Base-by-base conservation (phyloP, 2,888 invertebrate genomes). In the Ethmia dodecea region DNA sequence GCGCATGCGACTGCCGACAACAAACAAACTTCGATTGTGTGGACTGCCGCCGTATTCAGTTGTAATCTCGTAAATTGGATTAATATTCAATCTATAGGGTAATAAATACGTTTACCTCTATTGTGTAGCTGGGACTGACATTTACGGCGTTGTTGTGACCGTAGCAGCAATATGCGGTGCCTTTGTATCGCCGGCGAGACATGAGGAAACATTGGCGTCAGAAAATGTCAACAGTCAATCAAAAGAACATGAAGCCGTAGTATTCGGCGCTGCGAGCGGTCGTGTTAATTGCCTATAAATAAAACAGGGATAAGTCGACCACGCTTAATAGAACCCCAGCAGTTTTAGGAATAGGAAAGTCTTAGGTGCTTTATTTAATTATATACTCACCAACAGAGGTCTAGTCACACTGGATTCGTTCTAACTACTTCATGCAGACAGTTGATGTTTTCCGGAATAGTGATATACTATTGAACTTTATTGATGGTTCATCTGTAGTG, bases 181-280 rank as follows among this genome's bases (percentile, higher is more conserved):
- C 31, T 38, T 34, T 44, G 33, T 40, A 33, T 31, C 31, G 33
- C 16, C 33, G 37, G 30, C 40, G 31, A 33, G 40, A 37, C 42
- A 20, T 35, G 40, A 38, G 39, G 38, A 54, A 54, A 49, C 43
- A 35, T 43, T 44, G 47, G 43, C 49, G 47, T 53, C 52, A 43
- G 47, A 49, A 62, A 66, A 68, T 73, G 73, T 77, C 75, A 75
- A 67, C 74, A 71, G 68, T 66, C 71, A 63, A 77, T 77, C 69
- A 75, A 73, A 73, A 59, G 54, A 52, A 60, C 67, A 60, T 56
- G 55, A 60, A 59, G 56, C 47, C 47, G 43, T 54, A 50, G 55
- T 51, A 42, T 60, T 54, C 46, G 53, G 52, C 53, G 61, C 55
- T 53, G 45, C 51, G 47, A 55, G 51, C 58, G 52, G 55, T 52